Conservation (phyloP, 2,888 invertebrate genomes). For the Dicyrtoma fusca region DNA sequence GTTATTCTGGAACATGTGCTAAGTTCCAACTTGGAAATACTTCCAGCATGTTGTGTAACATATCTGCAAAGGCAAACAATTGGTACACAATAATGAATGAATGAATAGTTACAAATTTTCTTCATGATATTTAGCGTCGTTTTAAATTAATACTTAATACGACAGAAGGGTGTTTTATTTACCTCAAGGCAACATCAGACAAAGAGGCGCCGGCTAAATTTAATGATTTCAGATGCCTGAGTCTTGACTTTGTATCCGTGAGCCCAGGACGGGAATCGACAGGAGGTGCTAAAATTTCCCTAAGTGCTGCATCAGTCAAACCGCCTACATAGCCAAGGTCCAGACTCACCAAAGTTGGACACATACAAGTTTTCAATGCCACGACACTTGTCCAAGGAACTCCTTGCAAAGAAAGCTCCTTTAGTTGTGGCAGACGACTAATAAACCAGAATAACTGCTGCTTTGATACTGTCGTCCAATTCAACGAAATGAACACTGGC, state of each 20-base stretch:
- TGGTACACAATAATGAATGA: too few relatives aligned
- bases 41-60: constrained; percentile 75
- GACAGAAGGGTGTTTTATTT: constrained; percentile 52
- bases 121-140: too few relatives aligned
- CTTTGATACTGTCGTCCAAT: constrained; percentile 86
- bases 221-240: constrained; percentile 75
- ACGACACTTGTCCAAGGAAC: constrained; percentile 75
- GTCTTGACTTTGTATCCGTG: constrained; percentile 73
- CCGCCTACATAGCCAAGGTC: constrained; percentile 86
- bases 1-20: constrained; percentile 83
- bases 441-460: constrained; percentile 92
- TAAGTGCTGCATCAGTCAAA: constrained; percentile 78
- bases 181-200: constrained; percentile 78
- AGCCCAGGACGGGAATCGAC: constrained; percentile 80
- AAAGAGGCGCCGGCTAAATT: constrained; percentile 85
- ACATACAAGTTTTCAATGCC: constrained; percentile 78
- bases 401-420: constrained; percentile 75
- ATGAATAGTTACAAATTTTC: too few relatives aligned
- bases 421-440: constrained; percentile 79
- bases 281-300: constrained; percentile 84
- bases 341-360: constrained; percentile 75
- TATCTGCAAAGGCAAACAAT: constrained; percentile 64
- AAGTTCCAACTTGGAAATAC: constrained; percentile 77
- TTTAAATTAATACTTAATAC: too few relatives aligned
- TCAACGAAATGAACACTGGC: constrained; percentile 78